Percentiles rank a stretch among this genome's conserved stretches.
Conservation (phyloP, 2,797 vertebrate genomes). For the Myioborus melanocephalus region DNA sequence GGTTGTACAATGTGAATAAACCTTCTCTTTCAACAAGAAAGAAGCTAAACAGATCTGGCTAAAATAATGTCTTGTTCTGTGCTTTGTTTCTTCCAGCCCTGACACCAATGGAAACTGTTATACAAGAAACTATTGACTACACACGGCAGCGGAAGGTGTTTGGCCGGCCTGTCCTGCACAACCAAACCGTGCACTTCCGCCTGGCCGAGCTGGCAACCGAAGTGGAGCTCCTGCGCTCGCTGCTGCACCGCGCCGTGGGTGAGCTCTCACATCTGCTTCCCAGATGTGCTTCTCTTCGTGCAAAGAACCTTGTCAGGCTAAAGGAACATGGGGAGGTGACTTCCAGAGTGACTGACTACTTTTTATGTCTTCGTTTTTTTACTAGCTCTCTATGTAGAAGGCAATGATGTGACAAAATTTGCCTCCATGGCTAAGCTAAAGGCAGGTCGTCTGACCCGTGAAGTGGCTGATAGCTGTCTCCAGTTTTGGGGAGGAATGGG, state of each 20-base stretch:
- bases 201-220: slow-evolving; percentile 87
- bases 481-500: slow-evolving; percentile 94
- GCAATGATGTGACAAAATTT: slow-evolving; percentile 86
- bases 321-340: not conserved
- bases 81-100: slow-evolving; percentile 71
- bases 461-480: slow-evolving; percentile 84
- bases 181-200: slow-evolving; percentile 85
- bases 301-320: not conserved
- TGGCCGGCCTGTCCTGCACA: slow-evolving; percentile 77
- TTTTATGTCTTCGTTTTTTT: not conserved
- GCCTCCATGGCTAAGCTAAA: slow-evolving; percentile 91
- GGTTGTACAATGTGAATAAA: not conserved
- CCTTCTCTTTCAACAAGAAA: not conserved
- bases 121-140: slow-evolving; percentile 85
- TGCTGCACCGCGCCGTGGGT: slow-evolving; percentile 81
- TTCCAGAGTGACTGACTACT: not conserved
- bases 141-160: slow-evolving; percentile 83
- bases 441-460: slow-evolving; percentile 80
- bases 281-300: not conserved
- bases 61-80: not conserved
- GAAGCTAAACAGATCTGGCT: not conserved
- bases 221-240: slow-evolving; percentile 85
- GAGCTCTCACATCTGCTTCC: not conserved
- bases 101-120: slow-evolving; percentile 76
- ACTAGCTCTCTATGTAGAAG: slow-evolving; percentile 82